phyloP scores from a whole-genome alignment of 1,140 invertebrate genomes.

The Riptortus pedestris region DNA sequence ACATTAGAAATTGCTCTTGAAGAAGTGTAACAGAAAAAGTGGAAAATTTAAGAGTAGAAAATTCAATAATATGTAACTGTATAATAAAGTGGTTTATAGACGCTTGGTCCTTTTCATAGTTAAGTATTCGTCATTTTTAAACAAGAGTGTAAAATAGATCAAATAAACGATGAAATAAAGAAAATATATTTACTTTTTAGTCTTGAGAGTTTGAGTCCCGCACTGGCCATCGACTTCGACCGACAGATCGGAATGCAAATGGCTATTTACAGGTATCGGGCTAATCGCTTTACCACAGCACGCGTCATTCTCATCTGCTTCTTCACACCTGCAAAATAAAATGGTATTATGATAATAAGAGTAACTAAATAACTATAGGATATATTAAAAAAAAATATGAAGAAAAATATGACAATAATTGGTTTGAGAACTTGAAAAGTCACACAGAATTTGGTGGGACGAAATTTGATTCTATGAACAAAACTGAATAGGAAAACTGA shows the following conservation, averaged over 20 bases:
- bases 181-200: constrained; percentile 43
- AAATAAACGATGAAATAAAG: too few relatives aligned
- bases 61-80: too few relatives aligned
- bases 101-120: too few relatives aligned
- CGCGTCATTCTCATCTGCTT: constrained; percentile 32
- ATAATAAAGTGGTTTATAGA: too few relatives aligned
- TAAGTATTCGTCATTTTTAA: too few relatives aligned
- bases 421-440: not conserved
- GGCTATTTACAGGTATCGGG: constrained; percentile 54
- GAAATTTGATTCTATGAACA: too few relatives aligned
- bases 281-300: constrained; percentile 36
- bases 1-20: too few relatives aligned
- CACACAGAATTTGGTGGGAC: too few relatives aligned
- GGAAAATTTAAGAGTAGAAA: too few relatives aligned
- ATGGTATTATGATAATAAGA: not conserved
- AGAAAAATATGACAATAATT: not conserved
- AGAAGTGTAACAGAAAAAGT: too few relatives aligned
- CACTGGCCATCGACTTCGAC: constrained; percentile 42
- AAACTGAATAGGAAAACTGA: too few relatives aligned
- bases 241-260: constrained; percentile 48
- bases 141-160: too few relatives aligned
- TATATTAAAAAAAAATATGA: constrained; percentile 1
- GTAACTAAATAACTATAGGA: not conserved
- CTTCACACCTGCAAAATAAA: constrained; percentile 36
- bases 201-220: constrained; percentile 42